Conservation (phyloP, 2,888 invertebrate genomes). For the Protonemura montana region DNA sequence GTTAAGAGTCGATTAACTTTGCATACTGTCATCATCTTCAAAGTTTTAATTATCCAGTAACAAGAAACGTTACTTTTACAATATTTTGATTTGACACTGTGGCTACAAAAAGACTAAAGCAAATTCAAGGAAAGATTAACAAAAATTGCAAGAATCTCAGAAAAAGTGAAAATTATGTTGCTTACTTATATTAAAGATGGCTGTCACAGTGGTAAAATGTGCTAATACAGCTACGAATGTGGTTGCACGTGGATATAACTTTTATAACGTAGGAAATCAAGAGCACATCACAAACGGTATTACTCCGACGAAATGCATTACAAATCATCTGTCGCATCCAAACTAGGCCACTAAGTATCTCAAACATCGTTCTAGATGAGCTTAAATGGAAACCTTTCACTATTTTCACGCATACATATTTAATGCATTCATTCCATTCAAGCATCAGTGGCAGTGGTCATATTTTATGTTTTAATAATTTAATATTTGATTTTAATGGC, state of each 20-base stretch:
- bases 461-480: neutral
- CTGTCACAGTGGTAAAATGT: neutral
- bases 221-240: neutral
- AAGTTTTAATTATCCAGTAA: neutral
- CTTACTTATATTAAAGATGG: neutral
- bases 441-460: constrained; percentile 7
- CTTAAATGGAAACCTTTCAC: neutral
- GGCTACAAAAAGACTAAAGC: neutral
- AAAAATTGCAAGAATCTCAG: neutral
- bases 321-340: neutral
- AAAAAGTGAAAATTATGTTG: neutral
- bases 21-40: neutral
- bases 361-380: neutral
- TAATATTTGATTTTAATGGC: neutral
- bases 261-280: neutral
- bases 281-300: neutral
- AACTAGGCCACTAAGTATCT: neutral
- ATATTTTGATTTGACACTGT: neutral
- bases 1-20: neutral
- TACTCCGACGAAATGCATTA: neutral
- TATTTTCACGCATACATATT: constrained; percentile 1
- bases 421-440: neutral
- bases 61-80: neutral
- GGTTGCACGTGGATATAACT: neutral
- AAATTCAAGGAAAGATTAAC: neutral